A percentile compares a stretch with the other conserved stretches of the same genome.
Evolutionary conservation across 2,888 invertebrate species (phyloP).

Genomic region (Lacanobia wlatinum): DNA sequence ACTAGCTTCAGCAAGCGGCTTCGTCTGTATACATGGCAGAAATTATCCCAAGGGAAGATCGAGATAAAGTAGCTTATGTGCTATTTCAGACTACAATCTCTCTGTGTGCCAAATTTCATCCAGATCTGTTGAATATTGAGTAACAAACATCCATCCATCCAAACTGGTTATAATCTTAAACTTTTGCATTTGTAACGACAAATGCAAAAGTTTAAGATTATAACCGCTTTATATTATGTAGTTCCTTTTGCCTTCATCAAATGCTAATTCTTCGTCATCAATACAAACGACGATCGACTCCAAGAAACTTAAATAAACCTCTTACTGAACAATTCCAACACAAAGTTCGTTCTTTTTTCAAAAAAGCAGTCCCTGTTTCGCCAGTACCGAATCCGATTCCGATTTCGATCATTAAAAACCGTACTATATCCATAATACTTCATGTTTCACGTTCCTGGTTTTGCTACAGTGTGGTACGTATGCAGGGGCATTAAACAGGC

Average conservation of each 20-base stretch:
- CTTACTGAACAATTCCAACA: slow-evolving; percentile 13
- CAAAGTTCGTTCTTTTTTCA: slow-evolving; percentile 31
- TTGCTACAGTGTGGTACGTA: slow-evolving; percentile 61
- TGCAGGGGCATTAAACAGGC: slow-evolving; percentile 69
- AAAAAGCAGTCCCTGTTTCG: slow-evolving; percentile 32
- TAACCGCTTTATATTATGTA: no score
- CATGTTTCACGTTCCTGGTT: slow-evolving; percentile 63
- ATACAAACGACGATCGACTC: background rate
- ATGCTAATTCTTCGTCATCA: background rate
- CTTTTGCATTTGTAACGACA: background rate
- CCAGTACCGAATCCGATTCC: slow-evolving; percentile 35
- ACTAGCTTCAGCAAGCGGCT: no score
- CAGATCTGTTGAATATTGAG: background rate
- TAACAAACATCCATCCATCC: background rate
- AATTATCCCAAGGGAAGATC: no score
- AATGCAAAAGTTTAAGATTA: no score
- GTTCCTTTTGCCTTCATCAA: background rate
- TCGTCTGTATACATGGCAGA: no score
- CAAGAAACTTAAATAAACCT: slow-evolving; percentile 6
- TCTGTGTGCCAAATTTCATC: no score
- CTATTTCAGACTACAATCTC: no score
- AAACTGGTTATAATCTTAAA: no score
- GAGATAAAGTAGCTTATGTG: no score
- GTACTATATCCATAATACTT: slow-evolving; percentile 60
- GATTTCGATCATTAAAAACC: slow-evolving; percentile 63